Conservation (phyloP, 2,113 vertebrate genomes). For the Centropus unirufus region DNA sequence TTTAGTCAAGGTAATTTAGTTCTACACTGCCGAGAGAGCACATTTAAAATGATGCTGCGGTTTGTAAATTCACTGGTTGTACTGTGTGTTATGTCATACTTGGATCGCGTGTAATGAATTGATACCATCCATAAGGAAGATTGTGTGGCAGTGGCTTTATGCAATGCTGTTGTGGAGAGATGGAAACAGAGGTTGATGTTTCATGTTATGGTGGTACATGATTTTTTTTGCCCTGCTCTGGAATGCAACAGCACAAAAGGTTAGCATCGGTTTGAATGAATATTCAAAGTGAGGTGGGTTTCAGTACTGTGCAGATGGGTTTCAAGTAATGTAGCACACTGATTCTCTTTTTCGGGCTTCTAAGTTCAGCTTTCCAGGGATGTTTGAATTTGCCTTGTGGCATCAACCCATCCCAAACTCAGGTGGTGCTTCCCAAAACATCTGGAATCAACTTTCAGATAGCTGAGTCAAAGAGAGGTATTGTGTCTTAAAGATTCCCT, state of each 20-base stretch:
- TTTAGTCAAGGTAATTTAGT: neutral
- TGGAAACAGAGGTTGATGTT: neutral
- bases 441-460: neutral
- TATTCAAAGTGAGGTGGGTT: neutral
- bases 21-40: neutral
- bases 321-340: neutral
- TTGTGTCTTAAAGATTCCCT: neutral
- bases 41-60: rapidly evolving
- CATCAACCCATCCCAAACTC: neutral
- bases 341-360: no score
- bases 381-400: neutral
- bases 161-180: neutral
- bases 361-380: neutral
- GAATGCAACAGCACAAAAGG: neutral
- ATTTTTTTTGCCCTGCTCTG: neutral
- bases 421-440: neutral
- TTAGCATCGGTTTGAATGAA: neutral
- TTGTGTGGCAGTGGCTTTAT: neutral
- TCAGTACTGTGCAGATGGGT: neutral
- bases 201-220: neutral
- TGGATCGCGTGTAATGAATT: neutral
- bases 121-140: neutral
- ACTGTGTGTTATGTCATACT: neutral
- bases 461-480: neutral
- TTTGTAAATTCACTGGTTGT: neutral